phyloP scores from a whole-genome alignment of 2,113 vertebrate genomes.

The Triplophysa rosa region DNA sequence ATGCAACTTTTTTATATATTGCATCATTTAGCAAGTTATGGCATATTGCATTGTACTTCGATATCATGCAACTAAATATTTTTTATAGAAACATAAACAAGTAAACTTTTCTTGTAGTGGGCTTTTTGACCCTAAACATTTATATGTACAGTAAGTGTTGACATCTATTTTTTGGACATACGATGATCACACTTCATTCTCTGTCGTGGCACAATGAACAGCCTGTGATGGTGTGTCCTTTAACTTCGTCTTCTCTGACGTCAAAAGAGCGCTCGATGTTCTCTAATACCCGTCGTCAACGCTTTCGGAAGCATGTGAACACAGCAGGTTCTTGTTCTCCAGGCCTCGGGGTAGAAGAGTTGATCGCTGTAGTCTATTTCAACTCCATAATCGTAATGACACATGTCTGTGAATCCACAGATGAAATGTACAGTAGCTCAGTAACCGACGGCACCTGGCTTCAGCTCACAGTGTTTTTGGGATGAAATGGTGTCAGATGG shows the following conservation, averaged over 20 bases:
- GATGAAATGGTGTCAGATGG: constrained; percentile 10
- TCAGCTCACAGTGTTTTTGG: not conserved
- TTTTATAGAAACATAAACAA: too few relatives aligned
- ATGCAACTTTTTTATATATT: too few relatives aligned
- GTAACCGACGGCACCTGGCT: not conserved
- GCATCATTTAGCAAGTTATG: too few relatives aligned
- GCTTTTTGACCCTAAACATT: too few relatives aligned
- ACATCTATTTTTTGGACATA: too few relatives aligned
- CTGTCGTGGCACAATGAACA: not conserved
- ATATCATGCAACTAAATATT: too few relatives aligned
- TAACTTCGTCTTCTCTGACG: not conserved
- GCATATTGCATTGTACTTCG: too few relatives aligned
- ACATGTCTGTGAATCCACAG: not conserved
- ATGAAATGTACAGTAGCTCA: not conserved
- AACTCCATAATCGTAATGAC: not conserved
- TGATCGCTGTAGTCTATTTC: not conserved
- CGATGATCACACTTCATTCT: not conserved
- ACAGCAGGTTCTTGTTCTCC: constrained; percentile 16
- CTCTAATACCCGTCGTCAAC: not conserved
- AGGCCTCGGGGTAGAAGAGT: not conserved
- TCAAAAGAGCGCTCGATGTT: not conserved
- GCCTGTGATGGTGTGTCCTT: not conserved
- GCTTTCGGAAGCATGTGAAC: not conserved
- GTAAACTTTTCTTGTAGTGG: too few relatives aligned
- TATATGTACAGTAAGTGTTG: too few relatives aligned